Percentiles rank a stretch among this genome's conserved stretches.
Evolutionary conservation across 1,140 invertebrate species (phyloP).

Genomic region (Dendrolimus kikuchii): DNA sequence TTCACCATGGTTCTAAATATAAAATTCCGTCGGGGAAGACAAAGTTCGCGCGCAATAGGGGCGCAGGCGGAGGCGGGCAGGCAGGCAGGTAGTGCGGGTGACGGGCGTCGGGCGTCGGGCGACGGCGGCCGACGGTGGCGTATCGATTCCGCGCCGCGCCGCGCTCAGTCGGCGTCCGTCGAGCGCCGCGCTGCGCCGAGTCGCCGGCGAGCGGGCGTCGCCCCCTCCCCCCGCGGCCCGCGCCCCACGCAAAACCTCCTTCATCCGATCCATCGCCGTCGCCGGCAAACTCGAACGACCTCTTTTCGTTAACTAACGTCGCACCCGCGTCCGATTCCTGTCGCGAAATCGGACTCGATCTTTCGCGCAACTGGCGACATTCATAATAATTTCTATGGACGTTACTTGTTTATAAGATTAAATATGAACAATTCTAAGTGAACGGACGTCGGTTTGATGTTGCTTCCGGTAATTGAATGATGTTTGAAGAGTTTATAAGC

Average conservation of each 20-base stretch:
- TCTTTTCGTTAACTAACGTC: constrained; percentile 66
- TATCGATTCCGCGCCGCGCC: constrained; percentile 59
- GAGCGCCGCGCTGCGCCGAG: constrained; percentile 65
- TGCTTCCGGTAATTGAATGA: too few relatives aligned
- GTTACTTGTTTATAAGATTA: too few relatives aligned
- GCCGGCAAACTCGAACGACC: constrained; percentile 69
- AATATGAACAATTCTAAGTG: neutral
- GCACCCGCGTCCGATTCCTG: constrained; percentile 56
- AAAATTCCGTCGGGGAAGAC: constrained; percentile 67
- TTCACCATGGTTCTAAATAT: constrained; percentile 70
- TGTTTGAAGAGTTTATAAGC: too few relatives aligned
- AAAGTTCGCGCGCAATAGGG: constrained; percentile 70
- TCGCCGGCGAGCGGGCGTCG: constrained; percentile 57
- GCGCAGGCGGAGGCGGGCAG: constrained; percentile 22
- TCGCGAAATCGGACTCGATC: constrained; percentile 58
- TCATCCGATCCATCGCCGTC: constrained; percentile 44
- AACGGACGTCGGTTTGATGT: constrained; percentile 2
- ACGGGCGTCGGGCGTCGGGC: constrained; percentile 30
- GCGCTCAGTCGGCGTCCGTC: constrained; percentile 66
- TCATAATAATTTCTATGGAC: too few relatives aligned
- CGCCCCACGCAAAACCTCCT: constrained; percentile 31
- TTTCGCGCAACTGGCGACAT: constrained; percentile 20
- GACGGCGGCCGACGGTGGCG: constrained; percentile 39
- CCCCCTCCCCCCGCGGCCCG: constrained; percentile 40
- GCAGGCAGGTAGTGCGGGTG: constrained; percentile 47